Percentiles rank a stretch among this genome's conserved stretches.
phyloP scores from a whole-genome alignment of 2,888 invertebrate genomes.

The Drosophila nr. perissopoda region DNA sequence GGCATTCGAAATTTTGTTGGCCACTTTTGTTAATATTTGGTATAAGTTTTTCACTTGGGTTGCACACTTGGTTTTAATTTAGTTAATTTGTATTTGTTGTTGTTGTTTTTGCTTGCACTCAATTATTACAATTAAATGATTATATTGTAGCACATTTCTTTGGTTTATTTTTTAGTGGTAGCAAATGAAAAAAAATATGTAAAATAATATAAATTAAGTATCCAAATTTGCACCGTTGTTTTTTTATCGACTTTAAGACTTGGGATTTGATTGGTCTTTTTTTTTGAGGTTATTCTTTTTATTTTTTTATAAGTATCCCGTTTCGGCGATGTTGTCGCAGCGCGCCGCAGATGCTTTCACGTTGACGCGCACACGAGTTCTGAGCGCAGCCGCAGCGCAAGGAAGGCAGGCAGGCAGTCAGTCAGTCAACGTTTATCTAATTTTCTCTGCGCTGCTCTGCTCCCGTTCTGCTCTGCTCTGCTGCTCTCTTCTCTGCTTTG shows the following conservation, averaged over 20 bases:
- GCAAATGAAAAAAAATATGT: conserved; percentile 36
- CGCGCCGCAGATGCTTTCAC: conserved; percentile 76
- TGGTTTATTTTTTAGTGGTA: conserved; percentile 38
- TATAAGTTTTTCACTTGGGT: conserved; percentile 39
- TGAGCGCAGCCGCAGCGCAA: conserved; percentile 81
- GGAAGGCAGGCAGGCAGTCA: not conserved
- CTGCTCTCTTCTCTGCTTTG: conserved; percentile 13
- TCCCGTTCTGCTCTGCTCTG: conserved; percentile 29
- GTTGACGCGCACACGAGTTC: conserved; percentile 82
- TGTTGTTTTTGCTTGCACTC: conserved; percentile 37
- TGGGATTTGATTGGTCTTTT: conserved; percentile 9
- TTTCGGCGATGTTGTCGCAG: conserved; percentile 32
- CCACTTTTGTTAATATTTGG: conserved; percentile 20
- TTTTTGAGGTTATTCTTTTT: conserved; percentile 28
- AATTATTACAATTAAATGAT: conserved; percentile 27
- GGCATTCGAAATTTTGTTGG: conserved; percentile 63
- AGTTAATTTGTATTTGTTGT: conserved; percentile 5
- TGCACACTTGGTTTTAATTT: conserved; percentile 12
- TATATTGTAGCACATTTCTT: conserved; percentile 52
- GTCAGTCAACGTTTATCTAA: conserved; percentile 46
- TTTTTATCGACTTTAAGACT: conserved; percentile 22
- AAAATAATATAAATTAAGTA: conserved; percentile 33
- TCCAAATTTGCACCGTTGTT: conserved; percentile 43
- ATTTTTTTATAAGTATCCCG: conserved; percentile 28
- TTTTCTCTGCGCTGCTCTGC: conserved; percentile 37